A percentile compares a stretch with the other conserved stretches of the same genome.
Evolutionary conservation across 2,113 vertebrate species (phyloP).

Genomic region (Excalfactoria chinensis): DNA sequence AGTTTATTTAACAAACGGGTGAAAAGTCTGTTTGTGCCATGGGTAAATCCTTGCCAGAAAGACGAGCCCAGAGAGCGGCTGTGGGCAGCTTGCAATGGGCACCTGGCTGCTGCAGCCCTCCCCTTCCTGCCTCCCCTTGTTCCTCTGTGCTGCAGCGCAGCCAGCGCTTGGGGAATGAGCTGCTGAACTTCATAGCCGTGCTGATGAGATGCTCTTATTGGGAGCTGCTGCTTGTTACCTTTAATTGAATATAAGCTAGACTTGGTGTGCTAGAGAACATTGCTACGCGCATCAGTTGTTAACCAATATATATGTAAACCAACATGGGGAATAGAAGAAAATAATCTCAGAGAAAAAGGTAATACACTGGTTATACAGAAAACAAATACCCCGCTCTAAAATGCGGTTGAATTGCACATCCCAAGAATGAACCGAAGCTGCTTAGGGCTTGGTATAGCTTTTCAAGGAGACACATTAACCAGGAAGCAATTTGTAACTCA

Average conservation of each 20-base stretch:
- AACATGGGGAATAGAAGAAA: accelerated
- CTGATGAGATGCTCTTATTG: not conserved
- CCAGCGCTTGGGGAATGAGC: not conserved
- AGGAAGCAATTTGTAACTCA: not conserved
- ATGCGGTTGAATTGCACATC: too few species aligned
- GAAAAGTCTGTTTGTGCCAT: not conserved
- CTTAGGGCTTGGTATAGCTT: not conserved
- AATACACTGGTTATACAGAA: not conserved
- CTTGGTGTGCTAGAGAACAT: accelerated
- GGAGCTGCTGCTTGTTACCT: not conserved
- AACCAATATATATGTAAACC: not conserved
- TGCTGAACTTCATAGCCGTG: accelerated
- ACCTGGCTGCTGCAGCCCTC: accelerated
- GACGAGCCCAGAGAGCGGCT: accelerated
- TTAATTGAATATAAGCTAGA: accelerated
- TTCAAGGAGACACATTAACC: not conserved
- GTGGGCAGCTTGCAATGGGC: too few species aligned
- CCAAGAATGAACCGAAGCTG: not conserved
- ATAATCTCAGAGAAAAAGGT: too few species aligned
- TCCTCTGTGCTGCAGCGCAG: accelerated
- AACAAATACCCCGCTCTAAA: not conserved
- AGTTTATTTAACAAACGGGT: not conserved
- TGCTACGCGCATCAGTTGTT: accelerated
- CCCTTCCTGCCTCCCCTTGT: not conserved
- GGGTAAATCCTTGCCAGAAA: accelerated